Conservation (phyloP, 2,797 vertebrate species). For the Sebastes minor region DNA sequence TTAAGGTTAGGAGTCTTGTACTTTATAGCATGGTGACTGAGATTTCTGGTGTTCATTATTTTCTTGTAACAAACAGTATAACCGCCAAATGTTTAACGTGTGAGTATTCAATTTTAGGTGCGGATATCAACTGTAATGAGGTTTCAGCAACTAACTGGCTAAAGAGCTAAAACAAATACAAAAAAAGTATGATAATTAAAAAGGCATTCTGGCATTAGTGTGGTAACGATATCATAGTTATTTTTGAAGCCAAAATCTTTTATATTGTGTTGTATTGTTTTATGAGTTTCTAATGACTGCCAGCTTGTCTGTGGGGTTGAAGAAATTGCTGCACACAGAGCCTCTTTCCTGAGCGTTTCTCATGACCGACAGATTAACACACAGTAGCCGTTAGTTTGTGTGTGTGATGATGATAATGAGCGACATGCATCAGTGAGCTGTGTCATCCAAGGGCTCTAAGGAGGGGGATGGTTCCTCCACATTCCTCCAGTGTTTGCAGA, state of each 20-base stretch:
- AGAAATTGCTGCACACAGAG: neutral
- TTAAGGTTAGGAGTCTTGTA: neutral
- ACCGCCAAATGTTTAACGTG: no score
- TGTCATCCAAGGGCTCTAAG: conserved; percentile 86
- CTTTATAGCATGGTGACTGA: neutral
- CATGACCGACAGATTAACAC: conserved; percentile 87
- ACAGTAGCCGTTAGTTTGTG: conserved; percentile 24
- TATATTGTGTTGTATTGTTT: neutral
- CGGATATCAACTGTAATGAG: neutral
- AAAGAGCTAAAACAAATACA: neutral
- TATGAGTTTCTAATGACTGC: neutral
- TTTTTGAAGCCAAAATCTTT: neutral
- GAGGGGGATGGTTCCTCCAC: conserved; percentile 51
- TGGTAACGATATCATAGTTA: neutral
- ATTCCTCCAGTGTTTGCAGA: conserved; percentile 68
- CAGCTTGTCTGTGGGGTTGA: neutral
- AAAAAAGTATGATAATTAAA: neutral
- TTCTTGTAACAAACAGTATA: neutral
- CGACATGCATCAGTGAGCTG: conserved; percentile 89
- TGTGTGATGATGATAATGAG: conserved; percentile 89
- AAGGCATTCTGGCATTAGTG: neutral
- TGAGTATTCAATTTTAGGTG: neutral
- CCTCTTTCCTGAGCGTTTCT: conserved; percentile 79
- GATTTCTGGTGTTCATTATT: neutral
- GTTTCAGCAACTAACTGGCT: neutral